Conservation (phyloP, 2,797 vertebrate genomes). For the Crypturellus tataupa region DNA sequence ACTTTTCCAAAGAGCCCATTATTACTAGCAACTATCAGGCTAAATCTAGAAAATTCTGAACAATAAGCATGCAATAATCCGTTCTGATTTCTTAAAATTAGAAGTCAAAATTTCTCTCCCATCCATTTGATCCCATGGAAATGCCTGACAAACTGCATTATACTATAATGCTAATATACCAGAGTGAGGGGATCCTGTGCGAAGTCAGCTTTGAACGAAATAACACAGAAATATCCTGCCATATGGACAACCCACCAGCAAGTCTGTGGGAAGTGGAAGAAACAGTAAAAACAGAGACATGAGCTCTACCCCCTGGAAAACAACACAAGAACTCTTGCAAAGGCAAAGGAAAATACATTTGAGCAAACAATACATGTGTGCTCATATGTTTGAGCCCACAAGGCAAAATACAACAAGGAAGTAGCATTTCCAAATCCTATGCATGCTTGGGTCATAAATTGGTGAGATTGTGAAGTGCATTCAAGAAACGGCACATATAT, state of each 20-base stretch:
- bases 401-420: background rate
- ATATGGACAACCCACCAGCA: constrained; percentile 15
- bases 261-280: constrained; percentile 24
- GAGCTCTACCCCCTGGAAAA: background rate
- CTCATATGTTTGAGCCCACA: background rate
- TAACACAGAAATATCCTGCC: constrained; percentile 9
- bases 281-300: background rate
- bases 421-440: background rate
- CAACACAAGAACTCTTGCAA: background rate
- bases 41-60: background rate
- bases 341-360: background rate
- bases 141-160: background rate
- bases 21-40: background rate
- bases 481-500: background rate
- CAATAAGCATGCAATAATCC: background rate
- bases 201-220: background rate
- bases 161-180: background rate
- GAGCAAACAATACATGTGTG: background rate
- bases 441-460: background rate
- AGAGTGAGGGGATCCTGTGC: background rate
- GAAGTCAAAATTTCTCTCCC: background rate
- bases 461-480: background rate
- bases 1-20: background rate
- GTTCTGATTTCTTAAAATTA: background rate
- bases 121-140: background rate